A percentile compares a stretch with the other conserved stretches of the same genome.
These are phyloP conservation scores for Colostygia pectinataria DNA, from an alignment of 2,888 invertebrate genomes.

Conservation along the genomic window DNA sequence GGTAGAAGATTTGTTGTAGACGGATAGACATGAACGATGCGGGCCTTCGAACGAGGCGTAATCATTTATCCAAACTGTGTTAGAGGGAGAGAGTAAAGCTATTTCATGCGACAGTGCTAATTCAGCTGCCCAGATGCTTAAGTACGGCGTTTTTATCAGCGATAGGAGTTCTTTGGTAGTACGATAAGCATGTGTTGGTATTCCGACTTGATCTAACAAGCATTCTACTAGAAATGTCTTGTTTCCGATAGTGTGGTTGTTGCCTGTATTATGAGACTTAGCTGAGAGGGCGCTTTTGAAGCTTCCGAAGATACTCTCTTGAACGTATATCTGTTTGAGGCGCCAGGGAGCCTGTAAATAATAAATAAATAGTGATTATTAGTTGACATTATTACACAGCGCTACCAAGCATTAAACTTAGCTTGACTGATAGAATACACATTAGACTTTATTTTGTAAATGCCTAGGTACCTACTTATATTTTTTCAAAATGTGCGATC, in stretches of 20 bases:
- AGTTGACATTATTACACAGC: no score
- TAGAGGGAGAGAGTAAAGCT: neutral
- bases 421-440: no score
- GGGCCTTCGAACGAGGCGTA: neutral
- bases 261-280: neutral
- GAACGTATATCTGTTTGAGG: constrained; percentile 8
- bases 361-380: no score
- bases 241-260: neutral
- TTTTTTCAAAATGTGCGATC: no score
- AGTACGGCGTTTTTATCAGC: constrained; percentile 4
- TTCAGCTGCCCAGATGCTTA: constrained; percentile 8
- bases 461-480: no score
- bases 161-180: neutral
- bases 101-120: constrained; percentile 5
- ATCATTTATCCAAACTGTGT: constrained; percentile 6
- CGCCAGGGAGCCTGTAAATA: constrained; percentile 12
- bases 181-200: no score
- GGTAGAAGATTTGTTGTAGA: no score
- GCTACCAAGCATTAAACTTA: no score
- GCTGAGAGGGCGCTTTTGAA: constrained; percentile 6
- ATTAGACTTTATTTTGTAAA: no score
- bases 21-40: no score
- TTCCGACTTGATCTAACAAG: no score
- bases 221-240: neutral
- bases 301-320: constrained; percentile 10